These are phyloP conservation scores for Entomobrya proxima DNA, from an alignment of 2,888 invertebrate species.

Conservation along the genomic window DNA sequence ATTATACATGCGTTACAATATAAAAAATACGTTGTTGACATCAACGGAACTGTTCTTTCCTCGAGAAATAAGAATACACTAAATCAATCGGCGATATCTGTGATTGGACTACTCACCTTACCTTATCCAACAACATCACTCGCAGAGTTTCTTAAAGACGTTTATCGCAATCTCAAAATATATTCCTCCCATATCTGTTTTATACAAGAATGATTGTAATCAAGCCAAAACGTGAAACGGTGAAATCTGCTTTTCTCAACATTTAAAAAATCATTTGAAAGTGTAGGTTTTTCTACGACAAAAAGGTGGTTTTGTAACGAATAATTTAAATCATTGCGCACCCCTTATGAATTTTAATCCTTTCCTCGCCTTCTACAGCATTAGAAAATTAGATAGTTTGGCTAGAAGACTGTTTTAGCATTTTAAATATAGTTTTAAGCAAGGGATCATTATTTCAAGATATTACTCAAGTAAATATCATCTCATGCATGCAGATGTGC, in stretches of 20 bases:
- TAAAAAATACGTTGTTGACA: neutral
- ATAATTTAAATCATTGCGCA: constrained; percentile 27
- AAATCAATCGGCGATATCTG: no score
- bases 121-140: no score
- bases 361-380: constrained; percentile 20
- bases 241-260: constrained; percentile 56
- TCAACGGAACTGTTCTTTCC: constrained; percentile 1
- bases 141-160: no score
- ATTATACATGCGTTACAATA: neutral
- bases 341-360: constrained; percentile 34
- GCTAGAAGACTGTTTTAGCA: constrained; percentile 60
- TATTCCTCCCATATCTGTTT: constrained; percentile 16
- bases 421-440: constrained; percentile 56
- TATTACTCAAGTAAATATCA: constrained; percentile 51
- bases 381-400: constrained; percentile 50
- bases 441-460: constrained; percentile 56
- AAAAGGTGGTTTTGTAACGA: neutral
- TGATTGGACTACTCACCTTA: no score
- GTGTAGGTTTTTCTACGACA: neutral
- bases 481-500: neutral
- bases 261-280: constrained; percentile 14
- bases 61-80: neutral
- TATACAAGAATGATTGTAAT: neutral
- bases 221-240: constrained; percentile 34
- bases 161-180: neutral